Conservation (phyloP, 2,888 invertebrate species). For the Caenorhabditis plicata region DNA sequence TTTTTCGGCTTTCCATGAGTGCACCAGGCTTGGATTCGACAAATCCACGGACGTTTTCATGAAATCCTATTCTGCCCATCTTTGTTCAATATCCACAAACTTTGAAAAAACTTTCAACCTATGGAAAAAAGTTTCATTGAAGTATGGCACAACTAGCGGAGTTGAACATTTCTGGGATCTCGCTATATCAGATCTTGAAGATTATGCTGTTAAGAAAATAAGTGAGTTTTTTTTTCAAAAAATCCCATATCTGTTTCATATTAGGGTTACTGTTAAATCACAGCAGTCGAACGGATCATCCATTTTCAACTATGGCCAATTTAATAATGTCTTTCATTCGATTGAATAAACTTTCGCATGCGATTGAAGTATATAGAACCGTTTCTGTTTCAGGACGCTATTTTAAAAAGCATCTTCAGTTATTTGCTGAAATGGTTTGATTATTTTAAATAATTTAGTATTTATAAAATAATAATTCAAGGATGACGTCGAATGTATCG, state of each 20-base stretch:
- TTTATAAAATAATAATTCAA: constrained; percentile 2
- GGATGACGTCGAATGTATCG: constrained; percentile 23
- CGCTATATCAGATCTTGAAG: constrained; percentile 3
- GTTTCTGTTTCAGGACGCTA: constrained; percentile 27
- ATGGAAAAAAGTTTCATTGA: constrained; percentile 17
- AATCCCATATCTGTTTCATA: background rate
- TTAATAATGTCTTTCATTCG: constrained; percentile 21
- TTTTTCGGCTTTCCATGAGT: constrained; percentile 1
- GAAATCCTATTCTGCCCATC: constrained; percentile 7
- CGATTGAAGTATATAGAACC: constrained; percentile 12
- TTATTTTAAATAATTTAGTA: background rate
- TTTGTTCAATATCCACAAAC: background rate
- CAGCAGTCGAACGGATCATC: constrained; percentile 25
- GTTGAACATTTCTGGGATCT: constrained; percentile 23
- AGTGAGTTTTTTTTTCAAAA: no score
- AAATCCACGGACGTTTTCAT: constrained; percentile 14
- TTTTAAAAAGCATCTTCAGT: constrained; percentile 10
- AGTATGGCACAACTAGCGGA: constrained; percentile 22
- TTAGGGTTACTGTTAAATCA: constrained; percentile 11
- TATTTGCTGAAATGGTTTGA: constrained; percentile 14
- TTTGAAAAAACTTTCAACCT: constrained; percentile 12
- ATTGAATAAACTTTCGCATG: constrained; percentile 11
- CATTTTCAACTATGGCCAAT: constrained; percentile 25
- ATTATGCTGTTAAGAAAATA: constrained; percentile 8
- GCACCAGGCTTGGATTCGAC: constrained; percentile 12